Base-by-base conservation (phyloP, 2,113 vertebrate species). In the Eupsittula cactorum region DNA sequence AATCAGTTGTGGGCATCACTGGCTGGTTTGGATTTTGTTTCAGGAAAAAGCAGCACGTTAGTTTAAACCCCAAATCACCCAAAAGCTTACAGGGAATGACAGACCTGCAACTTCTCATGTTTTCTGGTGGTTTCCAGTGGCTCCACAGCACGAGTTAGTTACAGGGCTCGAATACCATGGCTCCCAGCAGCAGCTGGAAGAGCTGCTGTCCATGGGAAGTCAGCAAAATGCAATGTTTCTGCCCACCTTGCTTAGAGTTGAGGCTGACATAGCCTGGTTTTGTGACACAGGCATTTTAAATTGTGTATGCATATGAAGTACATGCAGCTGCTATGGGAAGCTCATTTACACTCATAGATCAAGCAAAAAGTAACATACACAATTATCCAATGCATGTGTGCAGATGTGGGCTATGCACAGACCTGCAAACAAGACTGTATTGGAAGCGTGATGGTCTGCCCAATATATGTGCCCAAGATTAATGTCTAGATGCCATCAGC, bases 81-180 rank as follows among this genome's bases (percentile, higher is more conserved):
- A 88, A 31, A 16, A 60, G 85, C 55, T 52, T 6, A 46, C 27
- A 50, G 13, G 53, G 42, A 83, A 28, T 7, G 10, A 70, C 37
- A 55, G 42, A 71, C 27, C 35, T 7, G 12, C 14, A 86, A 59
- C 69, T 47, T 35, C 23, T 33, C 29, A 3, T 4, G 25, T 25
- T 74, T 70, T 47, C 24, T 57, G 35, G 35, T 31, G 71, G 44
- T 21, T 73, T 39, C 52, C 21, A 39, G 76, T 31, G 47, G 42
- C 47, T n/a, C 44, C 53, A 15, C 55, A 76, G 57, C 35, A 11
- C 0, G 0, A 47, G 21, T 75, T 24, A 60, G 5, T 42, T 21
- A 41, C 18, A 10, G 52, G 76, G 35, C 35, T 78, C 1, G 0
- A 28, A 37, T 0, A 2, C 16, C 53, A 5, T 6, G 1, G 49